Evolutionary conservation across 2,113 vertebrate genomes (phyloP).

Genomic region (human (Homo sapiens)): GRCh38 chr3:63446501-63447000

Average conservation of each 20-base stretch:
- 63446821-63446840: background rate
- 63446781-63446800: background rate
- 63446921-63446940: background rate
- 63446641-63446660: background rate
- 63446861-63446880: background rate
- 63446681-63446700: background rate
- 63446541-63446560: constrained; percentile 35
- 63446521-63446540: background rate
- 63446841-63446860: background rate
- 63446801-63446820: background rate
- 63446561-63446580: constrained; percentile 45
- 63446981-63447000: background rate
- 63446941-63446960: background rate
- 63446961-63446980: constrained; percentile 11
- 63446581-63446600: background rate
- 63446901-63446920: constrained; percentile 16
- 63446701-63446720: background rate
- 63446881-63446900: background rate
- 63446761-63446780: background rate
- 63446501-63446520: constrained; percentile 41
- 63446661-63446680: background rate
- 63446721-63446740: background rate
- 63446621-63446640: background rate
- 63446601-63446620: background rate
- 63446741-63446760: background rate